Evolutionary conservation across 2,113 vertebrate genomes (phyloP).

Genomic region (Uria aalge): DNA sequence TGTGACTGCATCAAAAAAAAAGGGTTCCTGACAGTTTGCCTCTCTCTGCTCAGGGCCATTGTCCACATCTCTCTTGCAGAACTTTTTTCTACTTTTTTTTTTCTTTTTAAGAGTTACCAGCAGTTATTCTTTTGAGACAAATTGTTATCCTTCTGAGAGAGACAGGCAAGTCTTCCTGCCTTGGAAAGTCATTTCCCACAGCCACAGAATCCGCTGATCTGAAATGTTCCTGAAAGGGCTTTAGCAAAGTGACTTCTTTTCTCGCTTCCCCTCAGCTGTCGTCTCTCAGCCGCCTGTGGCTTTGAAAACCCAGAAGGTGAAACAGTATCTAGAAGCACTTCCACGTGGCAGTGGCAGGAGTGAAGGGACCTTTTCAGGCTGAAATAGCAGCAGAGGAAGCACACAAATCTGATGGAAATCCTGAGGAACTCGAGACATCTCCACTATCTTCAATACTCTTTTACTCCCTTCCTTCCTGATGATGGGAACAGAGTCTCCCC

Average conservation of each 20-base stretch:
- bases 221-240: neutral
- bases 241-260: neutral
- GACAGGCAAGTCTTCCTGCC: neutral
- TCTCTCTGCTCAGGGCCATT: neutral
- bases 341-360: neutral
- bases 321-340: slow-evolving; percentile 11
- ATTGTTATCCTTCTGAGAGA: neutral
- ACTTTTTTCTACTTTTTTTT: neutral
- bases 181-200: neutral
- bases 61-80: neutral
- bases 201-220: neutral
- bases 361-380: neutral
- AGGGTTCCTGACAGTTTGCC: neutral
- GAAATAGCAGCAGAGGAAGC: neutral
- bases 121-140: neutral
- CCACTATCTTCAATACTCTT: neutral
- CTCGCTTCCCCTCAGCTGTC: neutral
- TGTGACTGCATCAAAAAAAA: neutral
- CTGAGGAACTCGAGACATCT: neutral
- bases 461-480: neutral
- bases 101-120: neutral
- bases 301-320: slow-evolving; percentile 19
- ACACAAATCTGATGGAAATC: neutral
- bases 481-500: neutral
- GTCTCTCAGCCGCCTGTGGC: neutral